Evolutionary conservation across 2,888 invertebrate genomes (phyloP).

Genomic region (Caenorhabditis uteleia): DNA sequence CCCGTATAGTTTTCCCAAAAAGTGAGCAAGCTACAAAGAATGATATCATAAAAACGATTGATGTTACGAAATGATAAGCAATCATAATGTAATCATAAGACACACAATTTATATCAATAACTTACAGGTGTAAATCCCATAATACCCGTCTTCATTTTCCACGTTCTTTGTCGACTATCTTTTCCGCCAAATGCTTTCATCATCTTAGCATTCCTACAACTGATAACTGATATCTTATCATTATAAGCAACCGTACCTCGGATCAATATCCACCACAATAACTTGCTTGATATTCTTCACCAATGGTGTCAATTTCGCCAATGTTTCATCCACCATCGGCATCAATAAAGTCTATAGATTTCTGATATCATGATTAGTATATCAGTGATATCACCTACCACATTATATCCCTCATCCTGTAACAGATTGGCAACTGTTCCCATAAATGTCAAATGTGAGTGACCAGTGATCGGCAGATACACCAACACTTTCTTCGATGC

Average conservation of each 20-base stretch:
- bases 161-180: conserved; percentile 15
- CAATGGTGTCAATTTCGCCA: conserved; percentile 9
- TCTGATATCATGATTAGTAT: not conserved
- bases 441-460: conserved; percentile 37
- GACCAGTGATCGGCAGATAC: conserved; percentile 23
- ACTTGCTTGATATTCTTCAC: conserved; percentile 13
- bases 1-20: no score
- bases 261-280: conserved; percentile 23
- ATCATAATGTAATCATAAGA: no score
- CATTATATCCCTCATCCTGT: conserved; percentile 40
- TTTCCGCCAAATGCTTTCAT: conserved; percentile 14
- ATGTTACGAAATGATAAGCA: no score
- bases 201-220: conserved; percentile 9
- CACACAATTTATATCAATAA: no score
- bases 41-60: no score
- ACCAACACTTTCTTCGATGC: conserved; percentile 19
- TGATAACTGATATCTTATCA: no score
- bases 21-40: no score
- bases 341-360: conserved; percentile 36
- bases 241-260: conserved; percentile 3
- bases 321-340: conserved; percentile 23
- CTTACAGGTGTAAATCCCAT: conserved; percentile 9
- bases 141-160: conserved; percentile 19
- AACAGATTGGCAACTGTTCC: conserved; percentile 26
- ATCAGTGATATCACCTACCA: conserved; percentile 8